Base-by-base conservation (phyloP, 2,888 invertebrate genomes). In the Lutraria lutraria region DNA sequence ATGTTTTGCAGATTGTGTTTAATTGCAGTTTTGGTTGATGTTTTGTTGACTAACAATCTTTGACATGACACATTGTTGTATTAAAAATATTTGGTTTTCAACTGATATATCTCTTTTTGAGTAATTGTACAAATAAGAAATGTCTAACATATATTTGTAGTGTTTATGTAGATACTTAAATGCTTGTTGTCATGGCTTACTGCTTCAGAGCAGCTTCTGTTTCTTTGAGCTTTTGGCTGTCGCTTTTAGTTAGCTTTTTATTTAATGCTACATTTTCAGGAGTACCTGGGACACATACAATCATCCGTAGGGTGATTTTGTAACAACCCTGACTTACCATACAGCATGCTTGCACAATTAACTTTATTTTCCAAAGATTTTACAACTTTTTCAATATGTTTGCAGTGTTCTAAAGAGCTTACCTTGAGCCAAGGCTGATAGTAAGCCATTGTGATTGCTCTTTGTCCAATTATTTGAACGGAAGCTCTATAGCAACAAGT, bases 281-380 rank as follows among this genome's bases (percentile, higher is more conserved):
- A 25, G 25, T 68, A 3, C 63, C 63, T 25, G 63, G 25, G n/a
- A n/a, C 0, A 25, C 0, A 13, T 25, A 21, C n/a, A 68, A 68
- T 13, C 25, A 68, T 68, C 25, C 25, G 63, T 68, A 68, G 63
- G 63, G 21, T 68, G 63, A 68, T 68, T 68, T 68, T 68, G 13
- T 68, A 25, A 68, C 2, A 43, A 68, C 25, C 25, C 25, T 68
- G n/a, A 68, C 25, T 68, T 68, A 25, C 63, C 63, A 68, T 3
- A 25, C n/a, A 56, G 63, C 63, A 68, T 68, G 63, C 63, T 68
- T 68, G 63, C 63, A 68, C 63, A 8, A 63, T n/a, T n/a, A n/a
- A 68, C 25, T 56, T 56, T 25, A 6, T 25, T 68, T n/a, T 25
- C 25, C n/a, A 25, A 25, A 68, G 63, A 25, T 68, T 68, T 25